These are phyloP conservation scores for Callyntrura guangdongensis DNA, from an alignment of 2,888 invertebrate species.

Conservation along the genomic window DNA sequence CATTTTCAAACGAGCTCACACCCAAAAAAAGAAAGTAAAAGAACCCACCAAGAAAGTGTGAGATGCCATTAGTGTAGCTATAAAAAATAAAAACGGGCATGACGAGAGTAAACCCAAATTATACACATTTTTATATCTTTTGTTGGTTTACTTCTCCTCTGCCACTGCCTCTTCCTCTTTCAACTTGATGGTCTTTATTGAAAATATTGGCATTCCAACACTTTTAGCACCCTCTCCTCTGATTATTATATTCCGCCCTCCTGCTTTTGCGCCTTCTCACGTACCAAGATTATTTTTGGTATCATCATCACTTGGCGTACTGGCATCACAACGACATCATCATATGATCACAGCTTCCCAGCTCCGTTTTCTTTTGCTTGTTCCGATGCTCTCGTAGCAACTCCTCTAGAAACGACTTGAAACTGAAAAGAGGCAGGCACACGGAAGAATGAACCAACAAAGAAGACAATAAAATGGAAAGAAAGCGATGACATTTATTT, in stretches of 20 bases:
- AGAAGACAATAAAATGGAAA: conserved; percentile 21
- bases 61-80: neutral
- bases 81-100: neutral
- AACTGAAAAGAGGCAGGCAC: conserved; percentile 6
- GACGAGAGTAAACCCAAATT: too few species aligned
- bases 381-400: neutral
- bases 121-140: too few species aligned
- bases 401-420: neutral
- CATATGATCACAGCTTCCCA: too few species aligned
- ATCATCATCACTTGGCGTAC: too few species aligned
- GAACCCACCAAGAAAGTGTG: neutral
- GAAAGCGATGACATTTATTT: conserved; percentile 7
- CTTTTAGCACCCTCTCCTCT: neutral
- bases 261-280: too few species aligned
- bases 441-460: conserved; percentile 17
- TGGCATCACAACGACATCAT: too few species aligned
- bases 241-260: too few species aligned
- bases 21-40: neutral
- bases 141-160: neutral
- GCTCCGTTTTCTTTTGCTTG: neutral
- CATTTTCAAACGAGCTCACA: neutral
- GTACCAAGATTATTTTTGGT: neutral
- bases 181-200: neutral
- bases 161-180: too few species aligned
- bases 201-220: conserved; percentile 10